A percentile compares a stretch with the other conserved stretches of the same genome.
phyloP scores from a whole-genome alignment of 2,888 invertebrate species.

The Aspidiotus destructor region DNA sequence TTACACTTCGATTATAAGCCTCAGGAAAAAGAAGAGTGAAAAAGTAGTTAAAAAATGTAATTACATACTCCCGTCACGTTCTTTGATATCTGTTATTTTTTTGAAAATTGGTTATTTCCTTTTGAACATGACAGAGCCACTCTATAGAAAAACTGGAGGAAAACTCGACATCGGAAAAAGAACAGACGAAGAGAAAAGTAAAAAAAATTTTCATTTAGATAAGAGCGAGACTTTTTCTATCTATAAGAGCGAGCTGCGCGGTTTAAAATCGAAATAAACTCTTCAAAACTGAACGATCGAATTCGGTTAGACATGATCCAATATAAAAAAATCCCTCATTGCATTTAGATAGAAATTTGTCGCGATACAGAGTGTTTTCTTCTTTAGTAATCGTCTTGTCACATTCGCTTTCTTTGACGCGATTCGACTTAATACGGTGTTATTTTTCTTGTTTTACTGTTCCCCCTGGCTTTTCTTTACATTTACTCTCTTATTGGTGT shows the following conservation, averaged over 20 bases:
- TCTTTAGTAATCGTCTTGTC: slow-evolving; percentile 29
- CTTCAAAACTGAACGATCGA: slow-evolving; percentile 30
- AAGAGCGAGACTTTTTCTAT: neutral
- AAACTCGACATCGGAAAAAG: neutral
- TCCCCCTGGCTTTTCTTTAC: neutral
- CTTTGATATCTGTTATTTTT: slow-evolving; percentile 27
- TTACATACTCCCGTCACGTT: slow-evolving; percentile 28
- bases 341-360: slow-evolving; percentile 33
- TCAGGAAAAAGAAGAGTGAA: neutral
- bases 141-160: neutral
- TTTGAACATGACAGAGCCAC: slow-evolving; percentile 16
- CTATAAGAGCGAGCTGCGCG: neutral
- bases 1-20: too few relatives aligned
- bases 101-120: slow-evolving; percentile 18
- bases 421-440: slow-evolving; percentile 13
- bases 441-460: slow-evolving; percentile 4
- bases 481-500: neutral
- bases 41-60: slow-evolving; percentile 21
- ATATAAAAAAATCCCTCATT: slow-evolving; percentile 32
- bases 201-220: slow-evolving; percentile 12
- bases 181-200: slow-evolving; percentile 3
- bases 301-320: slow-evolving; percentile 31
- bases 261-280: slow-evolving; percentile 10
- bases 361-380: slow-evolving; percentile 21
- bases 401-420: slow-evolving; percentile 30